phyloP scores from a whole-genome alignment of 2,888 invertebrate species.

The Apoderus coryli region DNA sequence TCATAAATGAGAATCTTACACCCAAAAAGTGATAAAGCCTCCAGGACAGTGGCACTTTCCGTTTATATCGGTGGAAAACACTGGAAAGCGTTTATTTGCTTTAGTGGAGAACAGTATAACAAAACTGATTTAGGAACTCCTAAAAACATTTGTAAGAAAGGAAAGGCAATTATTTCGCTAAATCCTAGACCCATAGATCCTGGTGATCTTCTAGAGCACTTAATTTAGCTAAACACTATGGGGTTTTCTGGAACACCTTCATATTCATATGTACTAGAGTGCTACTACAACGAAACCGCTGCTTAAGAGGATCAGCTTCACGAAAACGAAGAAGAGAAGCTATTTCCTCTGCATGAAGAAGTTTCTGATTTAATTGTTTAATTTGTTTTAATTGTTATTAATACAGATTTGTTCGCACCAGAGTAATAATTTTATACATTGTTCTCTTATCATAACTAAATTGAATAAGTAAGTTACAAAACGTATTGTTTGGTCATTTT shows the following conservation, averaged over 20 bases:
- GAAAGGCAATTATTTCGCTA: conserved; percentile 1
- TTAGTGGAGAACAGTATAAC: not conserved
- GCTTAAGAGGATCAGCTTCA: not conserved
- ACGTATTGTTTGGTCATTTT: too few relatives aligned
- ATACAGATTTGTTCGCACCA: too few relatives aligned
- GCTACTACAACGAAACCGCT: not conserved
- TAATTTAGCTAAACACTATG: conserved; percentile 1
- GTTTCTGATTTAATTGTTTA: conserved; percentile 1
- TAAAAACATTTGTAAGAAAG: conserved; percentile 1
- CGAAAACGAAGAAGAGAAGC: conserved; percentile 1
- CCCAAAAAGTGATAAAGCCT: conserved; percentile 4
- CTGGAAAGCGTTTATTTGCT: not conserved
- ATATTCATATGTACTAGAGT: not conserved
- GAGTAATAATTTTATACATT: too few relatives aligned
- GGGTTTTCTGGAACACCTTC: not conserved
- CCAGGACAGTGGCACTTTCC: conserved; percentile 10
- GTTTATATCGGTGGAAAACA: conserved; percentile 3
- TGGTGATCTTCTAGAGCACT: conserved; percentile 1
- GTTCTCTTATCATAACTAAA: too few relatives aligned
- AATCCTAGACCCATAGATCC: not conserved
- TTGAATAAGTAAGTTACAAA: too few relatives aligned
- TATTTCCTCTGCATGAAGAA: not conserved
- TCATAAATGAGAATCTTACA: conserved; percentile 3
- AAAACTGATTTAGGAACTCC: not conserved
- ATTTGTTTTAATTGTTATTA: too few relatives aligned